Base-by-base conservation (phyloP, 2,888 invertebrate species). In the Gymnoscelis rufifasciata region DNA sequence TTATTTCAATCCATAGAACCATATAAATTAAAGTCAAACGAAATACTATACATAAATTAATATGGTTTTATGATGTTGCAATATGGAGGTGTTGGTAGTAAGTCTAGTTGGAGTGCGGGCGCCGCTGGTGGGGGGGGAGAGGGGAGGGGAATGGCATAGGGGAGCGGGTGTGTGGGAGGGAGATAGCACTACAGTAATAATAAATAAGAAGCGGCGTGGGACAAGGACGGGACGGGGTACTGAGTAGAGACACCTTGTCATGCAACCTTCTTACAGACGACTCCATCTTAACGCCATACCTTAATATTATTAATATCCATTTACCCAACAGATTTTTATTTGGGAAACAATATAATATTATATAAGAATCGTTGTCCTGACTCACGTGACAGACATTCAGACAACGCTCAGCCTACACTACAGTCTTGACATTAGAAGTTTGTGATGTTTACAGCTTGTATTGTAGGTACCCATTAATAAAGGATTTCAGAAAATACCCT, bases 1-100 rank as follows among this genome's bases (percentile, higher is more conserved):
- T 86, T 86, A 87, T 86, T 86, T 86, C 79, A 86, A 83, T 86
- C 82, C 86, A 84, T 78, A 83, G 83, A 83, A 87, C 84, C 84
- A 82, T 83, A 82, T 82, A 80, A 81, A 81, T 83, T 74, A 82
- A 78, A 78, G 66, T 78, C 75, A 82, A 83, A 78, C 74, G 72
- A 80, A 83, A 78, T 78, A 78, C 83, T 82, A 84, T 78, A 74
- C 69, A 70, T 78, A 72, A 75, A 74, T 80, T 67, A 79, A 76
- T 78, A 78, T 81, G 78, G 81, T 80, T 81, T 74, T 74, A 78
- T 74, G 77, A 74, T 74, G 77, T 78, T 76, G 79, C 73, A 68
- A 71, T 42, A 47, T 46, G 33, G 38, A 45, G 40, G 51, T 48
- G 47, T 47, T 15, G 15, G 14, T 31, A 31, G n/a, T n/a, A n/a